These are phyloP conservation scores for Papilio demoleus DNA, from an alignment of 2,888 invertebrate genomes.

Conservation along the genomic window DNA sequence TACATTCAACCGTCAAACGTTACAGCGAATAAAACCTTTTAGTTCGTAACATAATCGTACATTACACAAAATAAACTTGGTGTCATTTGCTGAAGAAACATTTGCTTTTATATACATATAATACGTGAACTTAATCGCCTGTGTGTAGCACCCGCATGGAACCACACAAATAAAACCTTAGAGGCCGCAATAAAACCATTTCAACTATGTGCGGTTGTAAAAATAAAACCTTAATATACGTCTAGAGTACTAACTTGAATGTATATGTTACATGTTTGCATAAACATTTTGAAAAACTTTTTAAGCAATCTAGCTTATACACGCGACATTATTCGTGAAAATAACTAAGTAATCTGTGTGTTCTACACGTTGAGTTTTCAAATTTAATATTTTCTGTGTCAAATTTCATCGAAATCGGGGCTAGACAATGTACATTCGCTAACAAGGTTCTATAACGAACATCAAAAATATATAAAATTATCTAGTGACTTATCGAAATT, in stretches of 20 bases:
- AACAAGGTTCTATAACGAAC: no score
- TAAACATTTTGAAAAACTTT: no score
- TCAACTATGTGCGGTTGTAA: constrained; percentile 22
- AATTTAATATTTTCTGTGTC: no score
- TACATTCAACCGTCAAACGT: not conserved
- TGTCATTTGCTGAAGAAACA: constrained; percentile 20
- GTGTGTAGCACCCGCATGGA: not conserved
- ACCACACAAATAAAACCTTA: constrained; percentile 12
- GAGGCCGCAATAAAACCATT: constrained; percentile 20
- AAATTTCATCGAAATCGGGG: not conserved
- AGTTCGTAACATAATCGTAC: not conserved
- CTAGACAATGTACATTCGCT: no score
- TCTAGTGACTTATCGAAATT: no score
- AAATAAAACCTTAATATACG: not conserved
- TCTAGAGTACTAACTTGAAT: not conserved
- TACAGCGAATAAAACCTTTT: constrained; percentile 8
- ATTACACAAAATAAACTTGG: constrained; percentile 15
- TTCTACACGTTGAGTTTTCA: no score
- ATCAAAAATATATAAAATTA: no score
- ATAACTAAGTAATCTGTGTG: no score
- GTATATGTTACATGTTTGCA: not conserved
- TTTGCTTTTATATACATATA: constrained; percentile 16
- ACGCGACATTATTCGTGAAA: no score
- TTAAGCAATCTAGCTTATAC: no score
- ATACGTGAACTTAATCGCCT: constrained; percentile 5